Base-by-base conservation (phyloP, 2,888 invertebrate genomes). In the Pardosa pseudoannulata region DNA sequence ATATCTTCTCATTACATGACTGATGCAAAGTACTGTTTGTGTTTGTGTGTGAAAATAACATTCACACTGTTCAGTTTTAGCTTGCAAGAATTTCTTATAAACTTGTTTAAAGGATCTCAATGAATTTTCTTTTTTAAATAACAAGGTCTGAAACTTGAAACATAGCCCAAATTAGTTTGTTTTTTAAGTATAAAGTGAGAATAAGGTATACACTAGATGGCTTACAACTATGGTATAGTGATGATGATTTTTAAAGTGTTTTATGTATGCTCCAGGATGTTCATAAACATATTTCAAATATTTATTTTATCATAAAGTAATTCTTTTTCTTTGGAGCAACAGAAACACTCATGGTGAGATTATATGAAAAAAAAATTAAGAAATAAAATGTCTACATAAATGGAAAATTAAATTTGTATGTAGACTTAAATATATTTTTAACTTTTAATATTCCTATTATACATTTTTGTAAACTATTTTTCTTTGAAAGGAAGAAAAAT, bases 41-140 rank as follows among this genome's bases (percentile, higher is more conserved):
- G 41, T 56, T 2, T 56, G 16, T 56, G 56, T 56, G 23, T 23
- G 56, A 56, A 23, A 56, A 3, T 7, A 7, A 36, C 11, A 23
- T 23, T 56, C 56, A 56, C 56, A 56, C 56, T 3, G 11, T 16
- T 23, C 3, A 56, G 19, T 56, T 56, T 1, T 56, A 56, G 56
- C 19, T 56, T 56, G 56, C 23, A 56, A 23, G 2, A 56, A 56
- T 23, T 19, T 56, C 19, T n/a, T 56, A 23, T 56, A 23, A 23
- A 56, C 23, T 6, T 56, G 3, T 56, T 56, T 56, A 56, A n/a
- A 46, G 46, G 56, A 56, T 56, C 56, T 56, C 56, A 56, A 46
- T 46, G 16, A 46, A 56, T 23, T 56, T 56, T 56, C 2, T 11
- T 56, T 56, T 56, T 19, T 11, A 3, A 23, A 16, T 7, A 5